These are phyloP conservation scores for Leguminivora glycinivorella DNA, from an alignment of 1,140 invertebrate genomes.

Conservation along the genomic window DNA sequence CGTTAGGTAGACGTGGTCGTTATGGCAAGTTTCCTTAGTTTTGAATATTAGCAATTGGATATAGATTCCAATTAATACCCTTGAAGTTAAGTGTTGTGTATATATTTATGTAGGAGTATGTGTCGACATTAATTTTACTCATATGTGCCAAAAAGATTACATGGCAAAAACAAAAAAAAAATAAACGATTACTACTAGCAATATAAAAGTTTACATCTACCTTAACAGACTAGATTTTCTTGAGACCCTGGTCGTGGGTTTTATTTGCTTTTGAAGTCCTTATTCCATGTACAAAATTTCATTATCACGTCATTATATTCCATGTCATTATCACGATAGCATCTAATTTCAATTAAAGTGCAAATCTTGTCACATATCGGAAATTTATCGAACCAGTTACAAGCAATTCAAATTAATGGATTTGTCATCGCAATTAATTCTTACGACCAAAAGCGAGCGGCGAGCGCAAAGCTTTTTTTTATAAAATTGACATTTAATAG, in stretches of 20 bases:
- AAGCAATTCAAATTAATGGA: constrained; percentile 73
- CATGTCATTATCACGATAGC: too few species aligned
- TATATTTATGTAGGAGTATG: too few species aligned
- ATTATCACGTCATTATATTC: too few species aligned
- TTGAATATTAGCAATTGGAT: constrained; percentile 7
- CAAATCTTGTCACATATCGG: constrained; percentile 37
- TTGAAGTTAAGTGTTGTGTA: too few species aligned
- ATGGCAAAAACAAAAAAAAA: too few species aligned
- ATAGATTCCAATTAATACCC: constrained; percentile 8
- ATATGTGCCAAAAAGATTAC: not conserved
- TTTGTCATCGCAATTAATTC: constrained; percentile 78
- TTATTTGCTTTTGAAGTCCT: too few species aligned
- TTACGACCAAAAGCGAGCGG: constrained; percentile 73
- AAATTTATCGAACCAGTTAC: constrained; percentile 55
- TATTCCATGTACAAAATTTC: not conserved
- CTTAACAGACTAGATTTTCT: too few species aligned
- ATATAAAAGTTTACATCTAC: too few species aligned
- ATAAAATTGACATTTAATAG: constrained; percentile 74
- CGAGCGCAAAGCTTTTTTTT: constrained; percentile 60
- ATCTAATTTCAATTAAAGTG: constrained; percentile 29
- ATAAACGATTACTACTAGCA: too few species aligned
- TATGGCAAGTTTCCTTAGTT: not conserved
- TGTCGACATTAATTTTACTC: not conserved
- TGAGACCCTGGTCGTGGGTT: too few species aligned
- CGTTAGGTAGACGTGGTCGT: not conserved